Percentiles rank a stretch among this genome's conserved stretches.
These are phyloP conservation scores for Clusia tigrina DNA, from an alignment of 2,888 invertebrate species.

Conservation along the genomic window DNA sequence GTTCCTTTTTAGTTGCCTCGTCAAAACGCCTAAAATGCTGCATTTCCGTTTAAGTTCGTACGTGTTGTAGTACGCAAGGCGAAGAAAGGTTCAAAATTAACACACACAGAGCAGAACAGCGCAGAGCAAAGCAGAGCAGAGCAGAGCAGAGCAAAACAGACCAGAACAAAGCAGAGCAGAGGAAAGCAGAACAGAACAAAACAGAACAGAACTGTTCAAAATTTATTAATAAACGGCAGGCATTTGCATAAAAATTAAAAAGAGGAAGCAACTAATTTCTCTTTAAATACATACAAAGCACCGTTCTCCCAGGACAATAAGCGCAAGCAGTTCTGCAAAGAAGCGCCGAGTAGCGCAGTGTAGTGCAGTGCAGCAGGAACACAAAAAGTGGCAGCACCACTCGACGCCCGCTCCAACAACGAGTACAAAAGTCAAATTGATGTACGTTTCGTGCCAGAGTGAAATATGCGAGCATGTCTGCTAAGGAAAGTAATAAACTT, in stretches of 20 bases:
- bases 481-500: slow-evolving; percentile 45
- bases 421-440: slow-evolving; percentile 44
- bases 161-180: not conserved
- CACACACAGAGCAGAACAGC: too few species aligned
- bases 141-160: not conserved
- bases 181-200: not conserved
- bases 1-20: too few species aligned
- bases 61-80: not conserved
- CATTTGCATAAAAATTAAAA: slow-evolving; percentile 30
- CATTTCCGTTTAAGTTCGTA: not conserved
- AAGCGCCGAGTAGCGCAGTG: not conserved
- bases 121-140: not conserved
- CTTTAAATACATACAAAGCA: slow-evolving; percentile 16
- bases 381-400: slow-evolving; percentile 9
- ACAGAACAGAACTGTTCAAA: slow-evolving; percentile 31
- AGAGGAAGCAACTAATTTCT: slow-evolving; percentile 12
- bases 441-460: slow-evolving; percentile 46
- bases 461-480: slow-evolving; percentile 37
- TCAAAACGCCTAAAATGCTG: slow-evolving; percentile 5
- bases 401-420: not conserved
- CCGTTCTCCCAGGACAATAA: slow-evolving; percentile 15
- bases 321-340: not conserved
- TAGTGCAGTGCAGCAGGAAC: not conserved
- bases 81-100: too few species aligned
- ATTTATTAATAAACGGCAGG: slow-evolving; percentile 40